Percentiles rank a stretch among this genome's conserved stretches.
Evolutionary conservation across 2,113 vertebrate genomes (phyloP).

Genomic region (Paraplagusia blochii): DNA sequence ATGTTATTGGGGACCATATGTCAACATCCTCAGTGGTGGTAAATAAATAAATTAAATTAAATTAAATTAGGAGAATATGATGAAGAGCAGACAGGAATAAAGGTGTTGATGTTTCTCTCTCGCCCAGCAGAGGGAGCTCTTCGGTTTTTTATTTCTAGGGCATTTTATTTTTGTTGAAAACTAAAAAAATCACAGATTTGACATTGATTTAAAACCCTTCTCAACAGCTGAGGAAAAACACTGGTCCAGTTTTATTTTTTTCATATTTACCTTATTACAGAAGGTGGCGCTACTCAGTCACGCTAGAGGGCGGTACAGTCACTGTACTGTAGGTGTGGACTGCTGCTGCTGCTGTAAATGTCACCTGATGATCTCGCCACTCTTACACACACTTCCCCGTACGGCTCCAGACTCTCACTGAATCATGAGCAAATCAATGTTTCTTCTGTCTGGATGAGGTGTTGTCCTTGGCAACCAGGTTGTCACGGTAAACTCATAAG

Average conservation of each 20-base stretch:
- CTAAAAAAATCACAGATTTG: too few relatives aligned
- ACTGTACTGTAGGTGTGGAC: not conserved
- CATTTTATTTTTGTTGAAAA: too few relatives aligned
- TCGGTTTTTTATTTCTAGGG: too few relatives aligned
- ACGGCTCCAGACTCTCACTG: conserved; percentile 19
- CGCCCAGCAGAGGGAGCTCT: not conserved
- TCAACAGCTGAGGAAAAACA: too few relatives aligned
- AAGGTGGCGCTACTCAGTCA: conserved; percentile 18
- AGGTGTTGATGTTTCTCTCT: too few relatives aligned
- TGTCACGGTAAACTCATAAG: conserved; percentile 38
- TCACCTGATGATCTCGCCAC: conserved; percentile 51
- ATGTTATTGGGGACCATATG: too few relatives aligned
- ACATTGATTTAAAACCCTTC: too few relatives aligned
- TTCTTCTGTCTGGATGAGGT: conserved; percentile 62
- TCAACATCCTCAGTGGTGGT: too few relatives aligned
- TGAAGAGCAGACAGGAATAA: too few relatives aligned
- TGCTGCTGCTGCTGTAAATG: conserved; percentile 13
- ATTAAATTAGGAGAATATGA: too few relatives aligned
- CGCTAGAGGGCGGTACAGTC: not conserved
- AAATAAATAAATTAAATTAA: too few relatives aligned
- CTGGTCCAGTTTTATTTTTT: too few relatives aligned
- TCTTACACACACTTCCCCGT: conserved; percentile 26
- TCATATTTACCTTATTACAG: not conserved
- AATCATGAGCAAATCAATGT: conserved; percentile 62
- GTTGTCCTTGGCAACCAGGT: conserved; percentile 62